Base-by-base conservation (phyloP, 2,888 invertebrate genomes). In the Atherix ibis region DNA sequence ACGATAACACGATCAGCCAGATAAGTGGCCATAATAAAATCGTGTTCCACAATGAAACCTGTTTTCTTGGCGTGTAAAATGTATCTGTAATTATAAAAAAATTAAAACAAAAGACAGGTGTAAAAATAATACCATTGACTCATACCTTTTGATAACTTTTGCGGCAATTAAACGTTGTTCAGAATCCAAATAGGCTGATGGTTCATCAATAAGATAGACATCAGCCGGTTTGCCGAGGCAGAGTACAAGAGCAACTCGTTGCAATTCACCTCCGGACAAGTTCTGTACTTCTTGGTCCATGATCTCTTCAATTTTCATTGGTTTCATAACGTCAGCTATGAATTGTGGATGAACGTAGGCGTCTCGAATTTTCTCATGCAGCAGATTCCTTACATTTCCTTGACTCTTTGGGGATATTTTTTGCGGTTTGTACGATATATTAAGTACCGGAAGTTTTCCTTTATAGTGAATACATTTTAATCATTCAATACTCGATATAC, bases 21-120 rank as follows among this genome's bases (percentile, higher is more conserved):
- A 62, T 99, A 99, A 0, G 98, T 99, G 12, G 97, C 97, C 98
- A 98, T 99, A 45, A 99, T 99, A 62, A 99, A 98, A 67, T 98
- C 97, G 77, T 98, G 98, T 75, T 98, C 98, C 2, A 98, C 98
- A 12, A 98, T 84, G 59, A 98, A 99, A 9, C 97, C 98, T 5
- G 98, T 98, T 61, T 97, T 92, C 67, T 99, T 99, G 1, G 98
- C 94, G 53, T 98, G 98, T 27, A 99, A 70, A 57, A 98, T 95
- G 58, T 95, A 98, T 51, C 78, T 78, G 58, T 16, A 58, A 54
- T 38, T 35, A 40, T 34, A 31, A 36, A 26, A 12, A 37, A 17
- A 19, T 13, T 17, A 4, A 13, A 31, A 16, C 15, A 22, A 22
- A 22, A 22, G 6, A 8, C 22, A 6, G 22, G 22, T 22, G 6